Conservation (phyloP, 64 coral and sea anemone genomes). For the Stichodactyla mertensii region DNA sequence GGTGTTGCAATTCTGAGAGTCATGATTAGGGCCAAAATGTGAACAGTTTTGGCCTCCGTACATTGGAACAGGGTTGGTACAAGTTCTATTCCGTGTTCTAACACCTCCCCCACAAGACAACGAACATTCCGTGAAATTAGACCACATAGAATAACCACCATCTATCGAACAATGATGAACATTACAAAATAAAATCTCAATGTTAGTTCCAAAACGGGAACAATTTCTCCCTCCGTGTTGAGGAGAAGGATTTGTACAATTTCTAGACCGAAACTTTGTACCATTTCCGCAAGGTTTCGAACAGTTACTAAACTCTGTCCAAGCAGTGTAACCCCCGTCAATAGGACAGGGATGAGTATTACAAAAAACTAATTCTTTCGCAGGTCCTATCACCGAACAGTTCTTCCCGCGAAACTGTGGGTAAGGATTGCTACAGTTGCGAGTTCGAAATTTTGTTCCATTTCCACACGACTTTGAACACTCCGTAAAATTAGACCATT, state of each 20-base stretch:
- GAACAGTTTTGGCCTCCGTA: slow-evolving; percentile 69
- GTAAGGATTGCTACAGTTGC: slow-evolving; percentile 59
- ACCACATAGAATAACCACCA: slow-evolving; percentile 43
- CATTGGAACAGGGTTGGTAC: slow-evolving; percentile 62
- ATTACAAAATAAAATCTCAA: slow-evolving; percentile 37
- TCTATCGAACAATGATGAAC: slow-evolving; percentile 37
- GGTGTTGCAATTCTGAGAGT: slow-evolving; percentile 47
- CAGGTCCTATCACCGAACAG: slow-evolving; percentile 32
- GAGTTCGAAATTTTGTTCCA: slow-evolving; percentile 49
- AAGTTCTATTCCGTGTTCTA: slow-evolving; percentile 42
- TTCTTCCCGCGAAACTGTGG: slow-evolving; percentile 51
- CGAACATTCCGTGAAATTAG: slow-evolving; percentile 57
- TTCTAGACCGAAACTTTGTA: slow-evolving; percentile 6
- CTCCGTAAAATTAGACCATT: slow-evolving; percentile 40
- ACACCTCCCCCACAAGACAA: slow-evolving; percentile 70
- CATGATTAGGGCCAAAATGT: slow-evolving; percentile 23
- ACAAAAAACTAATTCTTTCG: slow-evolving; percentile 25
- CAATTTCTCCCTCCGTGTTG: slow-evolving; percentile 34
- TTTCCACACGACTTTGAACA: slow-evolving; percentile 59
- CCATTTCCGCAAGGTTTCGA: slow-evolving; percentile 50
- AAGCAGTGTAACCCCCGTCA: slow-evolving; percentile 43
- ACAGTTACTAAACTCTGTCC: slow-evolving; percentile 25
- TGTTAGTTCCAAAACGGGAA: slow-evolving; percentile 5
- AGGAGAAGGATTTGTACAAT: slow-evolving; percentile 56
- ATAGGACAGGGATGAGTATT: slow-evolving; percentile 20